Evolutionary conservation across 1,140 invertebrate species (phyloP).

Genomic region (Euwallacea similis): DNA sequence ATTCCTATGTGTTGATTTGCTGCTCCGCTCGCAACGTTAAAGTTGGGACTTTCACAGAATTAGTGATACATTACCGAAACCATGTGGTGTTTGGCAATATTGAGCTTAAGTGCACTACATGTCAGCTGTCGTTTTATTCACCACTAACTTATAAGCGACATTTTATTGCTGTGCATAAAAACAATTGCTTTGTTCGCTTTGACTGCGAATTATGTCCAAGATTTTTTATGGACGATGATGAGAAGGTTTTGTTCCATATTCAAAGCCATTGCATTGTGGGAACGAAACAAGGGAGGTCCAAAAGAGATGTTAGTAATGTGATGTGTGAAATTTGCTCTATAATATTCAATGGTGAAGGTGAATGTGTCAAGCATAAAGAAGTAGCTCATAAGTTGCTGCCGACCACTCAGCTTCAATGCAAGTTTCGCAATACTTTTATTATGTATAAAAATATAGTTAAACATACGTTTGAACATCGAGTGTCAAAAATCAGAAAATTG

Average conservation of each 20-base stretch:
- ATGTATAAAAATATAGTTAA: too few species aligned
- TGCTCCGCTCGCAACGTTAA: not conserved
- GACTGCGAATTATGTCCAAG: constrained; percentile 8
- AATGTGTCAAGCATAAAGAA: too few species aligned
- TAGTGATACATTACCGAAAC: constrained; percentile 7
- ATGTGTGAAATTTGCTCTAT: too few species aligned
- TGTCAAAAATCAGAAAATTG: too few species aligned
- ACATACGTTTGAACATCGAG: too few species aligned
- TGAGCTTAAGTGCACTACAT: not conserved
- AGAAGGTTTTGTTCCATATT: constrained; percentile 19
- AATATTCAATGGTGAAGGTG: too few species aligned
- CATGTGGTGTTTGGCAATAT: constrained; percentile 14
- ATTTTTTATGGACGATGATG: constrained; percentile 5
- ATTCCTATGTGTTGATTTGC: not conserved
- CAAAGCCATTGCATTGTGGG: not conserved
- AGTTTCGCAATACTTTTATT: too few species aligned
- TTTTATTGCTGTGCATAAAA: not conserved
- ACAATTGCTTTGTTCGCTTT: not conserved
- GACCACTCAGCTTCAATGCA: too few species aligned
- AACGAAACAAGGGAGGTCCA: too few species aligned
- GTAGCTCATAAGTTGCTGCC: too few species aligned
- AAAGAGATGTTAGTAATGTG: too few species aligned
- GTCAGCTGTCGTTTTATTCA: not conserved
- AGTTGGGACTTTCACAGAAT: not conserved
- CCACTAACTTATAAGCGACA: not conserved